Percentiles rank a stretch among this genome's conserved stretches.
These are phyloP conservation scores for Quadriops clusia DNA, from an alignment of 2,888 invertebrate genomes.

Conservation along the genomic window DNA sequence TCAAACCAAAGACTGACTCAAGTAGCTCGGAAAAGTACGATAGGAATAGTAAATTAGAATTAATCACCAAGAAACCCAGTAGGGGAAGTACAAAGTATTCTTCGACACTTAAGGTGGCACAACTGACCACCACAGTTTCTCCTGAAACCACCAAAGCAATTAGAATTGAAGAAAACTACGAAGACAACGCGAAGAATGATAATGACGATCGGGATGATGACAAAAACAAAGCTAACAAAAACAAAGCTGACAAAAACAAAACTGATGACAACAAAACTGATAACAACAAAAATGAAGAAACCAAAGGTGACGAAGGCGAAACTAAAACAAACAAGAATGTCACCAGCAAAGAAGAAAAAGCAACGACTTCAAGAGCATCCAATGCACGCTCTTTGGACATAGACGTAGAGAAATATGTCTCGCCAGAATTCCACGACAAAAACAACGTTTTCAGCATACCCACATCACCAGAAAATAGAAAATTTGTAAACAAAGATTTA, in stretches of 20 bases:
- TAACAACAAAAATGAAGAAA: conserved; percentile 7
- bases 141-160: conserved; percentile 3
- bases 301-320: conserved; percentile 4
- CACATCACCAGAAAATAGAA: conserved; percentile 35
- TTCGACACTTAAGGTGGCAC: conserved; percentile 8
- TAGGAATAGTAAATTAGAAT: conserved; percentile 10
- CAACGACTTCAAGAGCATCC: conserved; percentile 19
- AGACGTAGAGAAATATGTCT: conserved; percentile 37
- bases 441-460: conserved; percentile 43
- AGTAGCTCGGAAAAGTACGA: conserved; percentile 15
- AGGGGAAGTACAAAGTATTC: conserved; percentile 9
- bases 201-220: background rate
- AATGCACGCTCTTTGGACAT: conserved; percentile 29
- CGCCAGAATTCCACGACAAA: conserved; percentile 40
- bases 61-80: conserved; percentile 5
- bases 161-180: background rate
- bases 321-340: conserved; percentile 11
- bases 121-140: conserved; percentile 6
- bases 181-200: background rate
- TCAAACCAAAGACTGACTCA: conserved; percentile 29
- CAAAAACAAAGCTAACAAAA: conserved; percentile 3
- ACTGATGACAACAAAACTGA: conserved; percentile 4
- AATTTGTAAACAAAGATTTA: conserved; percentile 17
- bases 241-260: conserved; percentile 7
- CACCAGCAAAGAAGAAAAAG: conserved; percentile 9